These are phyloP conservation scores for Metaphire vulgaris DNA, from an alignment of 1,140 invertebrate genomes.

Conservation along the genomic window DNA sequence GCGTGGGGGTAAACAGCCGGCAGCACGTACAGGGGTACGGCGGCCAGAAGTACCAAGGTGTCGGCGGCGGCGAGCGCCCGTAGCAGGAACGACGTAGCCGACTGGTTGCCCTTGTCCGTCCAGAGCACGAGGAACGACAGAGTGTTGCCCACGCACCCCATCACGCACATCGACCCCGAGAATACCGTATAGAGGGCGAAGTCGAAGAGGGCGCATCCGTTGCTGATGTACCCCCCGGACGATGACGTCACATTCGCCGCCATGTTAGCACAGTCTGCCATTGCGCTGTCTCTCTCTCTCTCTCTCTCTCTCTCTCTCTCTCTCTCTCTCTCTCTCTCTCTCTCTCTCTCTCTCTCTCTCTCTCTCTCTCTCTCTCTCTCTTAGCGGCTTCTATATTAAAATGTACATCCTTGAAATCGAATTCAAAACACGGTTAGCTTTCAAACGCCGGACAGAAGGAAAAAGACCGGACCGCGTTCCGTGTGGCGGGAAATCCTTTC, in stretches of 20 bases:
- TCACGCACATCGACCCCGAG: conserved; percentile 14
- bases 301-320: conserved; percentile 17
- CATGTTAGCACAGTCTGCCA: too few species aligned
- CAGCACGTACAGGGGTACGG: conserved; percentile 26
- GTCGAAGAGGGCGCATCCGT: conserved; percentile 24
- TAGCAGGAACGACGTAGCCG: conserved; percentile 25
- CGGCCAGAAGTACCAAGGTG: conserved; percentile 22
- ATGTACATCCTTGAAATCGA: too few species aligned
- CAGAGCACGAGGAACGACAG: conserved; percentile 23
- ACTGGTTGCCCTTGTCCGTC: neutral
- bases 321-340: conserved; percentile 20
- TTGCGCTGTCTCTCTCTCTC: conserved; percentile 13
- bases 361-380: too few species aligned
- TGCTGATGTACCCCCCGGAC: too few species aligned
- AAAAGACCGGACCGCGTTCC: too few species aligned
- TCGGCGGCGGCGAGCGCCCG: conserved; percentile 28
- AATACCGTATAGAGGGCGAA: conserved; percentile 21
- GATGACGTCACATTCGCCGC: too few species aligned
- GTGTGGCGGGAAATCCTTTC: too few species aligned
- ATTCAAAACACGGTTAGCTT: too few species aligned
- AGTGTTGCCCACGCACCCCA: conserved; percentile 24
- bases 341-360: conserved; percentile 11
- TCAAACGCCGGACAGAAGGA: too few species aligned
- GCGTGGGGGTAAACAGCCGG: conserved; percentile 2
- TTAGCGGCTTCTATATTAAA: too few species aligned